phyloP scores from a whole-genome alignment of 2,113 vertebrate species.

The Tragelaphus buxtoni region DNA sequence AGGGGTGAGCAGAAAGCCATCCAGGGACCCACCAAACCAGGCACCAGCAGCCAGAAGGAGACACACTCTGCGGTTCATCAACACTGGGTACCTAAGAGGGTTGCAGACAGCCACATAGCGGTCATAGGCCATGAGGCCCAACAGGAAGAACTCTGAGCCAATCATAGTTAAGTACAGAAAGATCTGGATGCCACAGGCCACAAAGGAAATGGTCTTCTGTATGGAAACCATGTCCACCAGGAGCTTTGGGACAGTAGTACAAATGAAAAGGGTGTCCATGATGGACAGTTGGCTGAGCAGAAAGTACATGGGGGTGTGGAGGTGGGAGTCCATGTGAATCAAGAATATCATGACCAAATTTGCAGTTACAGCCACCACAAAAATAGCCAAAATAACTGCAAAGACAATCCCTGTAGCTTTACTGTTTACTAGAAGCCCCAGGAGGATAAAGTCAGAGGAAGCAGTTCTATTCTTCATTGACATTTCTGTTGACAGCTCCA shows the following conservation, averaged over 20 bases:
- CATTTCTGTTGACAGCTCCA: neutral
- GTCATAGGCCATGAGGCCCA: constrained; percentile 54
- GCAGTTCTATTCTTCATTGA: neutral
- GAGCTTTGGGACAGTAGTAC: constrained; percentile 13
- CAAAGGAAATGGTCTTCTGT: constrained; percentile 40
- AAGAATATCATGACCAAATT: constrained; percentile 54
- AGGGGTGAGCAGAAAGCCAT: constrained; percentile 38
- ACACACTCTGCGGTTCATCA: constrained; percentile 30
- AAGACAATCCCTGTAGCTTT: neutral
- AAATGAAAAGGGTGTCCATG: constrained; percentile 53
- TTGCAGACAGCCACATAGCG: constrained; percentile 6
- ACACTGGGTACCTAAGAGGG: constrained; percentile 29
- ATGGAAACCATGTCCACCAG: neutral
- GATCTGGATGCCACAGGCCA: constrained; percentile 42
- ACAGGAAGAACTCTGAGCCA: constrained; percentile 54
- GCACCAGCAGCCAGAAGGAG: neutral
- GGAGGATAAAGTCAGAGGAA: constrained; percentile 16
- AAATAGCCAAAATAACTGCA: constrained; percentile 1
- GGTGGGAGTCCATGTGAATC: constrained; percentile 3
- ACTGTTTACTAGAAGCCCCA: neutral
- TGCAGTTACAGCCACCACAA: neutral
- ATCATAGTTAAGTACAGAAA: constrained; percentile 19
- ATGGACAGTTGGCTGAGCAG: constrained; percentile 44
- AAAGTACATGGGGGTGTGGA: neutral
- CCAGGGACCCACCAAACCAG: constrained; percentile 42